Conservation (phyloP, 2,113 vertebrate genomes). For the Nesoenas mayeri region DNA sequence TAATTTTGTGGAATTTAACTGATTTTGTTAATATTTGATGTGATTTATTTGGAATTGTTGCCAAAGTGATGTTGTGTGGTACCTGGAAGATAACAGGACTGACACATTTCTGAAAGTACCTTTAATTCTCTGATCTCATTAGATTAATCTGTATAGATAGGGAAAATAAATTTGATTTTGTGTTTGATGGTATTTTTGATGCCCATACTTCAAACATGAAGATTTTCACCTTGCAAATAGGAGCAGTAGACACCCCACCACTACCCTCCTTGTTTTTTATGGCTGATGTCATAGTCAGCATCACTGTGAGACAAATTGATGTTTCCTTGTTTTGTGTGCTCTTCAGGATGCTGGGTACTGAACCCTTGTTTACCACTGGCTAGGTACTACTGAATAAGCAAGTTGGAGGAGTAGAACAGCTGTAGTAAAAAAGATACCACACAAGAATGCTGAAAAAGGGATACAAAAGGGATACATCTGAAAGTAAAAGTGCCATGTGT, state of each 20-base stretch:
- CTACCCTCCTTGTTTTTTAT: neutral
- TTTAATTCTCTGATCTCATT: neutral
- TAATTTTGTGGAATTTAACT: neutral
- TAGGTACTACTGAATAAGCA: neutral
- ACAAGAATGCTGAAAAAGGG: neutral
- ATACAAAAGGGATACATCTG: neutral
- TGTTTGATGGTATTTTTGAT: neutral
- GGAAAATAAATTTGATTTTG: neutral
- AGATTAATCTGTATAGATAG: neutral
- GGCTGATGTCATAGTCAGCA: neutral
- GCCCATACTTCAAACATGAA: neutral
- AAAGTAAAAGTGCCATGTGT: neutral
- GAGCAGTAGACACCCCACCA: neutral
- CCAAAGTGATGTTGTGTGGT: neutral
- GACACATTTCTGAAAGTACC: no score
- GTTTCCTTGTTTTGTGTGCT: neutral
- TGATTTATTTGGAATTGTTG: neutral
- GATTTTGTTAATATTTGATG: neutral
- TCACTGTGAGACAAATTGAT: rapidly evolving
- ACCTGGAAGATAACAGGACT: neutral
- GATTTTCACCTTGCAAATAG: neutral
- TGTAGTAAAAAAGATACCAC: neutral
- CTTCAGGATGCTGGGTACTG: neutral
- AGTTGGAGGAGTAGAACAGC: neutral
- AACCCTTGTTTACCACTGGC: neutral